Percentiles rank a stretch among this genome's conserved stretches.
These are phyloP conservation scores for Probaryconus sp. DNA, from an alignment of 1,140 invertebrate genomes.

Conservation along the genomic window DNA sequence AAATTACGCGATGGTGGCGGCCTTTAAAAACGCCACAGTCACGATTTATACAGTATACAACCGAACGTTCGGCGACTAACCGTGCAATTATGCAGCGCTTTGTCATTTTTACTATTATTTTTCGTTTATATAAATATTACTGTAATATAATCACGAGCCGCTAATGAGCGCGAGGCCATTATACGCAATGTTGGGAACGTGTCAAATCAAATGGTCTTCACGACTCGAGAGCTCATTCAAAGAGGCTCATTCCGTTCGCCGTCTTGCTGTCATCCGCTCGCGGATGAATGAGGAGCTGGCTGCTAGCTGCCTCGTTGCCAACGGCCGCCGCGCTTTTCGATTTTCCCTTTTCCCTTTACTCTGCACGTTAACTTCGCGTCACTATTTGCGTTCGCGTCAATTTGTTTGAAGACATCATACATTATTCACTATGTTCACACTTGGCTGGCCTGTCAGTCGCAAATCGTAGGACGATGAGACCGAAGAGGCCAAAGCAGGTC, in stretches of 20 bases:
- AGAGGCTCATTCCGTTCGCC: constrained; percentile 22
- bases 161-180: constrained; percentile 26
- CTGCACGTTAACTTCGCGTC: constrained; percentile 22
- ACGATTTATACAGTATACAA: too few relatives aligned
- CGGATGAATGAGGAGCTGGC: constrained; percentile 34
- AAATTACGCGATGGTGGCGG: too few relatives aligned
- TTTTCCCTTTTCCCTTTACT: too few relatives aligned
- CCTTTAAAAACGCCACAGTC: too few relatives aligned
- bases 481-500: not conserved
- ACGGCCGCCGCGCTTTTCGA: constrained; percentile 3
- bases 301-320: constrained; percentile 20
- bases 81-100: constrained; percentile 20
- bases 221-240: constrained; percentile 21
- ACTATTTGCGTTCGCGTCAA: constrained; percentile 53
- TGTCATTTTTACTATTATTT: constrained; percentile 36
- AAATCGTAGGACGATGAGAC: constrained; percentile 3
- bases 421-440: constrained; percentile 39
- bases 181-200: constrained; percentile 12
- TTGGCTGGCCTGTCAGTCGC: not conserved
- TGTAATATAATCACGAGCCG: constrained; percentile 23
- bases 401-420: constrained; percentile 51
- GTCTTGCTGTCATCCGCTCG: constrained; percentile 34
- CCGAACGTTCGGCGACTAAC: too few relatives aligned
- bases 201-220: constrained; percentile 15
- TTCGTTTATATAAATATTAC: constrained; percentile 30